Evolutionary conservation across 2,797 vertebrate genomes (phyloP), one percentile per base, ranked within the genome.

Genomic region (Typhlichthys subterraneus): DNA sequence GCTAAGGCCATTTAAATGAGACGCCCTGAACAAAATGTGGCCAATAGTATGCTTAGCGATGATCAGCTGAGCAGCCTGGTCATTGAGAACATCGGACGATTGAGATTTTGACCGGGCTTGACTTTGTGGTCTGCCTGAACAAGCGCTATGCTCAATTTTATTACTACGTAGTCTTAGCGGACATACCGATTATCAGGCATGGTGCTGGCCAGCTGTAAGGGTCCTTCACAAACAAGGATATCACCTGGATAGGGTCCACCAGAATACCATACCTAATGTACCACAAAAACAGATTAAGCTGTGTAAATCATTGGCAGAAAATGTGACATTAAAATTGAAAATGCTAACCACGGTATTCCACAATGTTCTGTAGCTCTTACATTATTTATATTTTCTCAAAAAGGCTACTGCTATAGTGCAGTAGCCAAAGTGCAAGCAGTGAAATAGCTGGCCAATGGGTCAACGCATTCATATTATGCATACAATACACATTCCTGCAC

Each of bases 221-320:
- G 79, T 97, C 88, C 62, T 95, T 94, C 73, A 96, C 76, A 78
- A 97, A 97, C 70, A 97, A 86, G 42, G 95, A 95, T 55, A 96
- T 79, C 74, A 97, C 93, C 83, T 96, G 94, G 85, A 97, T 94
- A 1, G 96, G 96, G 58, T 97, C 96, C 74, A 97, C 96, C 70
- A 97, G 81, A 66, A 97, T 79, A 3, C 96, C 96, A 1, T 97
- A 95, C 84, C 96, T 97, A 73, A 14, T 46, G 63, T 55, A 73
- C 57, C 4, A 61, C 23, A 5, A 56, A 3, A 9, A n/a, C 7
- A 47, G 12, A 48, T 31, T 2, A 38, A 38, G 33, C 7, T 38
- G 33, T 38, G 33, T 38, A 38, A 38, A 9, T 7, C 33, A 6
- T 9, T 38, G 33, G 33, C 33, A 38, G 33, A 38, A 9, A 38